Conservation (phyloP, 2,113 vertebrate genomes). For the Lophotis ruficrista region DNA sequence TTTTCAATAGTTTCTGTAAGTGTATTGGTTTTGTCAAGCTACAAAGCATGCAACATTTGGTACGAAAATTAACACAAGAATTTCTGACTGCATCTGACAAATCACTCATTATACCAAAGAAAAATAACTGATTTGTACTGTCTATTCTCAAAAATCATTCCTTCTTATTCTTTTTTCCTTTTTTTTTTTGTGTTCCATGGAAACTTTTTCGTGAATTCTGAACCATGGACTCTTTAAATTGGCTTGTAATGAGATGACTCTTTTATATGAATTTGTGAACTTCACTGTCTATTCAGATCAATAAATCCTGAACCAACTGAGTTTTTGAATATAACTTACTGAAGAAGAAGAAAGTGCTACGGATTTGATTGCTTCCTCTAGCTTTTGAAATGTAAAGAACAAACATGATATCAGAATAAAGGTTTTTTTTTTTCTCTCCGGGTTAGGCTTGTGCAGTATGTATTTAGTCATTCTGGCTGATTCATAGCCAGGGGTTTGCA, state of each 20-base stretch:
- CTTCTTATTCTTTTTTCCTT: background rate
- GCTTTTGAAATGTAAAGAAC: constrained; percentile 70
- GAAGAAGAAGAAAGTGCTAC: constrained; percentile 43
- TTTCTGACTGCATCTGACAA: background rate
- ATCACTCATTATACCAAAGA: background rate
- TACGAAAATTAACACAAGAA: background rate
- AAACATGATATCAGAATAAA: constrained; percentile 38
- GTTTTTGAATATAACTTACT: constrained; percentile 68
- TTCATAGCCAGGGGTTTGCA: constrained; percentile 33
- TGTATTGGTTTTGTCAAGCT: background rate
- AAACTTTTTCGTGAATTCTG: constrained; percentile 45
- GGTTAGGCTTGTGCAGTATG: constrained; percentile 11
- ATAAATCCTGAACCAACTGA: constrained; percentile 70
- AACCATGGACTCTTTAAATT: constrained; percentile 49
- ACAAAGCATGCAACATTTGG: background rate
- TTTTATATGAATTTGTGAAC: constrained; percentile 73
- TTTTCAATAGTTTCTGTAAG: background rate
- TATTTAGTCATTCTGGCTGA: constrained; percentile 51
- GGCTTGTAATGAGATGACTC: constrained; percentile 62
- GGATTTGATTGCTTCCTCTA: constrained; percentile 69
- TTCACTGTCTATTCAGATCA: constrained; percentile 73
- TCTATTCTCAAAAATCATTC: background rate
- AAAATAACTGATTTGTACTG: background rate
- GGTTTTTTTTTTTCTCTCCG: constrained; percentile 1
- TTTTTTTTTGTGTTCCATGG: background rate